A percentile compares a stretch with the other conserved stretches of the same genome.
phyloP scores from a whole-genome alignment of 2,888 invertebrate species.

The Ennomos fuscantarius region DNA sequence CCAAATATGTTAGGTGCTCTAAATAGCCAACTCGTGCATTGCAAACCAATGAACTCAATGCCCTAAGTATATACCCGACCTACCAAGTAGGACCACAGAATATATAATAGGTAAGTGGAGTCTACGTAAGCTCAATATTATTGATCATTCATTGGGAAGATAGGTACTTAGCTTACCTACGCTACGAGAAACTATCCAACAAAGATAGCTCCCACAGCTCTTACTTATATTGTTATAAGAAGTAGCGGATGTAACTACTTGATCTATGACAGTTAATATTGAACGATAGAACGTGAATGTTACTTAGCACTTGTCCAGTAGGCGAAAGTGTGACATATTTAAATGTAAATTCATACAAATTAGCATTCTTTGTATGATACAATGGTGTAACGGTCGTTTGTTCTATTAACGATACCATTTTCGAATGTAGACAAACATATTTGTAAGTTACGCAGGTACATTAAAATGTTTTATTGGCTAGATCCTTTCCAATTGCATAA shows the following conservation, averaged over 20 bases:
- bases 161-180: too few species aligned
- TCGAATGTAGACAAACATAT: constrained; percentile 28
- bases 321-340: constrained; percentile 50
- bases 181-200: too few species aligned
- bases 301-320: background rate
- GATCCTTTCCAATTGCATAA: constrained; percentile 32
- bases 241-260: too few species aligned
- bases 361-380: constrained; percentile 51
- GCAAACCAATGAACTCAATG: constrained; percentile 10
- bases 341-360: constrained; percentile 46
- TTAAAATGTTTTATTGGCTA: constrained; percentile 31
- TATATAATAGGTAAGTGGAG: too few species aligned
- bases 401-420: constrained; percentile 42
- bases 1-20: constrained; percentile 42
- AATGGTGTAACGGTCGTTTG: constrained; percentile 52
- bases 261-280: too few species aligned
- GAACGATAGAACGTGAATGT: background rate
- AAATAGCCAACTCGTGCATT: constrained; percentile 29
- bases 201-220: too few species aligned
- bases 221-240: too few species aligned
- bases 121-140: background rate
- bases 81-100: background rate
- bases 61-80: background rate
- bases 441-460: constrained; percentile 39
- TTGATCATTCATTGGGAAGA: too few species aligned